A percentile compares a stretch with the other conserved stretches of the same genome.
Conservation (phyloP, 2,797 vertebrate genomes). For the Macrochelys suwanniensis region DNA sequence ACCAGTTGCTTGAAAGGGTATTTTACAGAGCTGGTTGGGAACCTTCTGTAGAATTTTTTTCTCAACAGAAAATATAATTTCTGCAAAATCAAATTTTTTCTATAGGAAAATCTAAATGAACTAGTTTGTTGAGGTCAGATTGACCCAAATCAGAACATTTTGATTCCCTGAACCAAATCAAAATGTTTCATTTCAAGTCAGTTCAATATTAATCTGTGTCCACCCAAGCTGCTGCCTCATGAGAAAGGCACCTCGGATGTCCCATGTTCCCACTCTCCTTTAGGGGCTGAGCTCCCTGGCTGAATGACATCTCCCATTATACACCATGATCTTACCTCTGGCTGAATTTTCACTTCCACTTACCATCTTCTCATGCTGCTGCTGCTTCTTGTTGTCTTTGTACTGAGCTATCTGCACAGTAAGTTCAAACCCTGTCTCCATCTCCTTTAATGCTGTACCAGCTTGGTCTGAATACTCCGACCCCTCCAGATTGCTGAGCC, state of each 20-base stretch:
- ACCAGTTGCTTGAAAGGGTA: neutral
- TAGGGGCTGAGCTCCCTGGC: neutral
- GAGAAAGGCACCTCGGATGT: neutral
- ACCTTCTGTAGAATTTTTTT: neutral
- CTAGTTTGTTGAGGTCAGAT: neutral
- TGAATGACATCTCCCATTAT: neutral
- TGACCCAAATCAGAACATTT: neutral
- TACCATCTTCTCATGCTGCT: neutral
- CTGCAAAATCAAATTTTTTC: neutral
- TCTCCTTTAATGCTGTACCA: neutral
- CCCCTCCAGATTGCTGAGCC: neutral
- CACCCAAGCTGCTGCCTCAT: neutral
- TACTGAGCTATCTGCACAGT: neutral
- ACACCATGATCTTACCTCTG: neutral
- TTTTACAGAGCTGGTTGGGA: neutral
- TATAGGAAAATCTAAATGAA: neutral
- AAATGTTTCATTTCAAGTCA: neutral
- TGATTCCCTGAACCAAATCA: neutral
- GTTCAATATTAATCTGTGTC: neutral
- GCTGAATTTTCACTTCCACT: neutral
- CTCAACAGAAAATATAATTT: neutral
- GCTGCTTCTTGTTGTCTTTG: slow-evolving; percentile 1
- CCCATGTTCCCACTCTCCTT: neutral
- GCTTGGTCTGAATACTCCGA: slow-evolving; percentile 21
- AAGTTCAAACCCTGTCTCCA: neutral